Evolutionary conservation across 2,113 vertebrate species (phyloP).

Genomic region (Ondatra zibethicus): DNA sequence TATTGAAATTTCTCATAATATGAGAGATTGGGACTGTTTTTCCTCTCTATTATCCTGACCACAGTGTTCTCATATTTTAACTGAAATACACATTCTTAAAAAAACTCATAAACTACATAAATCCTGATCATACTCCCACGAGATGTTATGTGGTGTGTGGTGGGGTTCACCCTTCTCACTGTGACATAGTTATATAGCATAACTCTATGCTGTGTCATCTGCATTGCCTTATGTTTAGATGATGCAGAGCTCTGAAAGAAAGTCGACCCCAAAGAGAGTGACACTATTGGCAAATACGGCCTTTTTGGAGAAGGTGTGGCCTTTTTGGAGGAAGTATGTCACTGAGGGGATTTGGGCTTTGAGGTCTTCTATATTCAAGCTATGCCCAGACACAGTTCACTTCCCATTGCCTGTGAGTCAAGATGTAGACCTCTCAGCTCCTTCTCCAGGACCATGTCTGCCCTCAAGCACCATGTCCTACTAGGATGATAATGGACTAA

Average conservation of each 20-base stretch:
- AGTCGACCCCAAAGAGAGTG: not conserved
- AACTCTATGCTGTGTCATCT: not conserved
- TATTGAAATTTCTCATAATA: not conserved
- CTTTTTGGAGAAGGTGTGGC: not conserved
- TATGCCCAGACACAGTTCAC: not conserved
- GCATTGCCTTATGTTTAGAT: not conserved
- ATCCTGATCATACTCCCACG: not conserved
- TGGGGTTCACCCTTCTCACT: too few species aligned
- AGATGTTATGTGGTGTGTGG: not conserved
- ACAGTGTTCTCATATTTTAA: not conserved
- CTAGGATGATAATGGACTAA: not conserved
- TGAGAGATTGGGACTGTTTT: rapidly evolving
- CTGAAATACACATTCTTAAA: not conserved
- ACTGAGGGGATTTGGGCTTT: not conserved
- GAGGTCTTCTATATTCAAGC: not conserved
- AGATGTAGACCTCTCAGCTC: not conserved
- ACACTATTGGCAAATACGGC: not conserved
- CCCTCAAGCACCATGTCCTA: not conserved
- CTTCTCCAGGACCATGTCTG: not conserved
- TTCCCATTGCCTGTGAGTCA: not conserved
- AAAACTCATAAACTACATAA: not conserved
- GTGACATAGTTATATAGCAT: not conserved
- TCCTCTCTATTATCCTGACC: not conserved
- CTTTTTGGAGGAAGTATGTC: not conserved
- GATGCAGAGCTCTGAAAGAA: not conserved